Conservation (phyloP, 2,888 invertebrate genomes). For the Idaea aversata region DNA sequence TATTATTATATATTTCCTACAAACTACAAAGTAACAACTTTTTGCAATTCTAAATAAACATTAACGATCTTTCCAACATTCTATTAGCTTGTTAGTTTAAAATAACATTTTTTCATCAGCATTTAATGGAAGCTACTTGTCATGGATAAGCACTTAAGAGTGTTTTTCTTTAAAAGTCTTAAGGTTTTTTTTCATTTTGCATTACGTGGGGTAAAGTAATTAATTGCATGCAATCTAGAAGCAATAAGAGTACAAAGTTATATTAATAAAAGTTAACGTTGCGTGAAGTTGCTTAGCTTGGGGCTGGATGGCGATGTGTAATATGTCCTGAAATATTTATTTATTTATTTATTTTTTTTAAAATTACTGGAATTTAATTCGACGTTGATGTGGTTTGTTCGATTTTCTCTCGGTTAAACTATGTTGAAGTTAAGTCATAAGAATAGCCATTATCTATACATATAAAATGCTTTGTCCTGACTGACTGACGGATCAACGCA, state of each 20-base stretch:
- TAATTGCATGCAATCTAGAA: slow-evolving; percentile 39
- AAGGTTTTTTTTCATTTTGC: background rate
- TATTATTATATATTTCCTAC: background rate
- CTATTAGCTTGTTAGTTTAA: background rate
- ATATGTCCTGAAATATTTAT: too few species aligned
- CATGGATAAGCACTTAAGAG: background rate
- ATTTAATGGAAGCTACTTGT: background rate
- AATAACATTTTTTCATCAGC: background rate
- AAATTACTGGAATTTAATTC: too few species aligned
- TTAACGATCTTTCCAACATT: background rate
- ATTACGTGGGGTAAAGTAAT: slow-evolving; percentile 7
- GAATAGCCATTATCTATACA: too few species aligned
- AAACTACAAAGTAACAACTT: background rate
- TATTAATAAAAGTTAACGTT: background rate
- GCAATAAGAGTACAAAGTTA: background rate
- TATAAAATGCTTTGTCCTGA: too few species aligned
- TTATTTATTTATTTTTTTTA: too few species aligned
- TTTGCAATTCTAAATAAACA: background rate
- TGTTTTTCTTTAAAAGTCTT: background rate
- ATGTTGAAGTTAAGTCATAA: too few species aligned
- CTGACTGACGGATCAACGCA: too few species aligned
- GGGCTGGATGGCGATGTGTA: too few species aligned
- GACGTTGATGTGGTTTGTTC: too few species aligned
- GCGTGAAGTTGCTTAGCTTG: background rate
- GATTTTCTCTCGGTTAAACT: too few species aligned